Base-by-base conservation (phyloP, 2,888 invertebrate species). In the Campoplex capitator region DNA sequence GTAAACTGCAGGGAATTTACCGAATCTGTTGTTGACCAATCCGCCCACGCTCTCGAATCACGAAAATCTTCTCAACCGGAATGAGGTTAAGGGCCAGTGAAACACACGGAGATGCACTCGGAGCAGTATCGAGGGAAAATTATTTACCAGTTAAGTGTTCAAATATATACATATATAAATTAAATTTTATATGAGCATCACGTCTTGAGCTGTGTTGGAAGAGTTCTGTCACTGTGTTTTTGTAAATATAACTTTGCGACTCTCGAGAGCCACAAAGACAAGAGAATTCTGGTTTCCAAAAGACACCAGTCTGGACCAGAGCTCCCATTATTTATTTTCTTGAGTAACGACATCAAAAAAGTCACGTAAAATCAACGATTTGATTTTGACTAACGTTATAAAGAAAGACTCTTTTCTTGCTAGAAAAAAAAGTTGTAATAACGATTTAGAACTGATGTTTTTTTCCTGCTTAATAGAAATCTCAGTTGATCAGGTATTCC, bases 1-100 rank as follows among this genome's bases (percentile, higher is more conserved):
- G 82, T 85, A 75, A 77, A 79, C 73, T 83, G 45, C 74, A 78
- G 82, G 11, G n/a, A 78, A 62, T 51, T 77, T 71, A 18, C 51
- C 67, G 58, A 82, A 85, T 86, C 70, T 48, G 74, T 65, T 62
- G 82, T 70, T 86, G 85, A 83, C 85, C 85, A 83, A 86, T 83
- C 83, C 78, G 48, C 48, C 45, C 51, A 65, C 48, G 51, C 48
- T 68, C 85, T 65, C 23, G 85, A 32, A 79, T 79, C 68, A 67
- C 62, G 78, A 74, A 86, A 78, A 83, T 83, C 70, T 62, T 70
- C 54, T 62, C 23, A n/a, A 83, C 74, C 70, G 83, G 54, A 86
- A 83, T 73, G 75, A 70, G 85, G 85, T 86, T 86, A 86, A 83
- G 82, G 75, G 71, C 79, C 85, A 70, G 28, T 51, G 45, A 71